Percentiles rank a stretch among this genome's conserved stretches.
These are phyloP conservation scores for Keiferia lycopersicella DNA, from an alignment of 2,888 invertebrate genomes.

Conservation along the genomic window DNA sequence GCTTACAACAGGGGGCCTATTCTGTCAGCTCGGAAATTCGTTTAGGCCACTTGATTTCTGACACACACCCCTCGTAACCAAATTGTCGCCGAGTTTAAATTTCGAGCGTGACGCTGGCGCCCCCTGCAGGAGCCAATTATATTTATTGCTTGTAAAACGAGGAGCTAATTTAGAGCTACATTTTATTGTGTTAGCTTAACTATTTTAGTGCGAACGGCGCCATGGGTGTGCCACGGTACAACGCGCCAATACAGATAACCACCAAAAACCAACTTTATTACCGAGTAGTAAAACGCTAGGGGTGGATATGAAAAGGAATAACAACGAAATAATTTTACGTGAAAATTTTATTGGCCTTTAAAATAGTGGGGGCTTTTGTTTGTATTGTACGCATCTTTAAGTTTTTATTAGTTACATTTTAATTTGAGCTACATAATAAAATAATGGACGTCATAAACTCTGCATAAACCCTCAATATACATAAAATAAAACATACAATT, in stretches of 20 bases:
- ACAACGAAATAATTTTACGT: conserved; percentile 35
- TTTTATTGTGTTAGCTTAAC: conserved; percentile 78
- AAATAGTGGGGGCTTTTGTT: conserved; percentile 44
- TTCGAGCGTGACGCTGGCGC: conserved; percentile 60
- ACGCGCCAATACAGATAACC: conserved; percentile 9
- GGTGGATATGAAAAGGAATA: conserved; percentile 28
- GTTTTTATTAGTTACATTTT: conserved; percentile 12
- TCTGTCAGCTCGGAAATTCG: conserved; percentile 51
- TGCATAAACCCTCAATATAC: too few relatives aligned
- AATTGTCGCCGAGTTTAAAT: conserved; percentile 71
- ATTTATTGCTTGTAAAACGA: conserved; percentile 80
- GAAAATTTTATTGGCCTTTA: conserved; percentile 47
- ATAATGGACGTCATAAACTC: too few relatives aligned
- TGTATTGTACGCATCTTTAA: conserved; percentile 29
- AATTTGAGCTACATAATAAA: background rate
- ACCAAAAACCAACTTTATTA: conserved; percentile 37
- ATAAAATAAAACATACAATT: background rate
- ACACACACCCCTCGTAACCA: conserved; percentile 53
- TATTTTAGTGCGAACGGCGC: conserved; percentile 64
- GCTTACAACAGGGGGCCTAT: conserved; percentile 40
- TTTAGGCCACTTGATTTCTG: conserved; percentile 64
- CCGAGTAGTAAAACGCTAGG: conserved; percentile 32
- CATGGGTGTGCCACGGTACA: conserved; percentile 52
- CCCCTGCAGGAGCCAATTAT: conserved; percentile 68
- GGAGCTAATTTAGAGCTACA: conserved; percentile 77